Evolutionary conservation across 2,797 vertebrate genomes (phyloP), one percentile per base, ranked within the genome.

Genomic region (Cottoperca gobio): DNA sequence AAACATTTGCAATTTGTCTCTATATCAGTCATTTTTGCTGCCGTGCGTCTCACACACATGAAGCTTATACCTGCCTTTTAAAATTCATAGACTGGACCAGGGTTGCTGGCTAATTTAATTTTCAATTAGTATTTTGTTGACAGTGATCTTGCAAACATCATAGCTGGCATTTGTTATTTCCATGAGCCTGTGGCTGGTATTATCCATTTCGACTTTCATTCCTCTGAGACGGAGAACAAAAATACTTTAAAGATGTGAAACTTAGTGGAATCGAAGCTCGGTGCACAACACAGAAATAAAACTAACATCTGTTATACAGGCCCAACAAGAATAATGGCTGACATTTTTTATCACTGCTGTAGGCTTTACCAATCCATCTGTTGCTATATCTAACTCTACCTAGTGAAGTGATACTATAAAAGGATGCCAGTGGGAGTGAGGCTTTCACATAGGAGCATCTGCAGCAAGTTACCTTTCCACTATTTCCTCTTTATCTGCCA

Each of bases 331-430:
- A 77, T 69, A 85, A 83, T n/a, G 70, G 79, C 74, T 75, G 75
- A 81, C 76, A 55, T 76, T 73, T 75, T 75, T 84, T 75, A 81
- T 82, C 60, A 37, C 59, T 66, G 78, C 79, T 79, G 74, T 81
- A 81, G 83, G 77, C 84, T 88, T 88, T 63, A 86, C 66, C 85
- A 72, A 87, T 91, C 82, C 84, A 88, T 91, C 88, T 91, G 87
- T 88, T 88, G 84, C 89, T 88, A 81, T 84, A 87, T 84, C 72
- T 75, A 87, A 81, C 82, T 81, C 79, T 50, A 80, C 79, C 61
- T 60, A 73, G 72, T 85, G 81, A 89, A 88, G 89, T 84, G 88
- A 84, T 87, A 76, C 88, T 91, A 90, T 88, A 86, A 93, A 90
- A 66, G 87, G 85, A 88, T 37, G 73, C 72, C 76, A 58, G 89